Evolutionary conservation across 2,797 vertebrate species (phyloP).

Genomic region (Allenopithecus nigroviridis): DNA sequence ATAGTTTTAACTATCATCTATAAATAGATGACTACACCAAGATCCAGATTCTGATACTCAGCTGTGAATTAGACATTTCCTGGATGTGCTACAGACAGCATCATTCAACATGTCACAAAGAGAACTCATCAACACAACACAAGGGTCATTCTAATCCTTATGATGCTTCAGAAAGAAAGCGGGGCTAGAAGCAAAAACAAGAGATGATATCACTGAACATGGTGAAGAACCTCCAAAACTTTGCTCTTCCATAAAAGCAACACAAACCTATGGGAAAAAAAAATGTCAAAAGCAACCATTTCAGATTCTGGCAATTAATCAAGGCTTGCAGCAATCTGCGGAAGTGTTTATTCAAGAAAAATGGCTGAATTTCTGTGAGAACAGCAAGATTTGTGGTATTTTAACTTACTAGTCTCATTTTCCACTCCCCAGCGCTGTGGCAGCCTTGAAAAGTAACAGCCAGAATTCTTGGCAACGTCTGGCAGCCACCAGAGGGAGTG

Average conservation of each 20-base stretch:
- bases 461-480: background rate
- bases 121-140: background rate
- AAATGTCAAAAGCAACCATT: background rate
- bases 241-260: background rate
- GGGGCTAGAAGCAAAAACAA: background rate
- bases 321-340: background rate
- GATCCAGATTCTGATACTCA: background rate
- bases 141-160: background rate
- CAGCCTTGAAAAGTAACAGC: background rate
- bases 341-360: background rate
- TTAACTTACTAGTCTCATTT: background rate
- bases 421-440: background rate
- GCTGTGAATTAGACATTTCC: background rate
- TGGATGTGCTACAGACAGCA: background rate
- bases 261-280: background rate
- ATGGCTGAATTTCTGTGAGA: background rate
- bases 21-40: background rate
- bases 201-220: background rate
- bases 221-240: background rate
- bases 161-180: constrained; percentile 1
- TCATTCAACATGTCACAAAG: background rate
- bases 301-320: background rate
- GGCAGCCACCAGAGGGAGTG: background rate
- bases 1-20: background rate
- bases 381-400: background rate